Evolutionary conservation across 2,888 invertebrate species (phyloP).

Genomic region (Brachylomia viminalis): DNA sequence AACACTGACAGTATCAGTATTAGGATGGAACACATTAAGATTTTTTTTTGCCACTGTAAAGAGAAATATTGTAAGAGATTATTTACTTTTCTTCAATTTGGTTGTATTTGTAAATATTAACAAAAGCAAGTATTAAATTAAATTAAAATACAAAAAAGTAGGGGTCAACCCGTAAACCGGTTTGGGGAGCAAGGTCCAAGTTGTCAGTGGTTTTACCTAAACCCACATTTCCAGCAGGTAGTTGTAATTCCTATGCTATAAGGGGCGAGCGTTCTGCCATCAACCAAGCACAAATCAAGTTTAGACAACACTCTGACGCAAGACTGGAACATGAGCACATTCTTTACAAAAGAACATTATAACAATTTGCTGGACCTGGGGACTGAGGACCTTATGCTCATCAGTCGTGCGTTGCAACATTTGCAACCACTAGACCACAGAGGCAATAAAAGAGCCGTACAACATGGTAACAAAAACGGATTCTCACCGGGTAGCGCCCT

Average conservation of each 20-base stretch:
- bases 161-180: background rate
- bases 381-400: background rate
- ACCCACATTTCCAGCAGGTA: background rate
- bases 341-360: background rate
- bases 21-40: slow-evolving; percentile 59
- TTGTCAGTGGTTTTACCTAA: background rate
- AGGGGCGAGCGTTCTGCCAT: background rate
- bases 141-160: background rate
- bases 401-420: background rate
- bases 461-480: background rate
- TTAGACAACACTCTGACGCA: background rate
- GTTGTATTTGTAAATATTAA: background rate
- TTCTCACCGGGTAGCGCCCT: slow-evolving; percentile 30
- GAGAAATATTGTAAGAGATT: background rate
- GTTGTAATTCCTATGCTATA: background rate
- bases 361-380: background rate
- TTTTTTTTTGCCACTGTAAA: slow-evolving; percentile 70
- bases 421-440: background rate
- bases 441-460: background rate
- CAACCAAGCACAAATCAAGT: background rate
- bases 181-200: background rate
- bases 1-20: slow-evolving; percentile 46
- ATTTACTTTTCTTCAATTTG: background rate
- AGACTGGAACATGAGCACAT: background rate
- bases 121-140: background rate